Percentiles rank a stretch among this genome's conserved stretches.
Conservation (phyloP, 1,140 invertebrate species). For the Onthophagus taurus region DNA sequence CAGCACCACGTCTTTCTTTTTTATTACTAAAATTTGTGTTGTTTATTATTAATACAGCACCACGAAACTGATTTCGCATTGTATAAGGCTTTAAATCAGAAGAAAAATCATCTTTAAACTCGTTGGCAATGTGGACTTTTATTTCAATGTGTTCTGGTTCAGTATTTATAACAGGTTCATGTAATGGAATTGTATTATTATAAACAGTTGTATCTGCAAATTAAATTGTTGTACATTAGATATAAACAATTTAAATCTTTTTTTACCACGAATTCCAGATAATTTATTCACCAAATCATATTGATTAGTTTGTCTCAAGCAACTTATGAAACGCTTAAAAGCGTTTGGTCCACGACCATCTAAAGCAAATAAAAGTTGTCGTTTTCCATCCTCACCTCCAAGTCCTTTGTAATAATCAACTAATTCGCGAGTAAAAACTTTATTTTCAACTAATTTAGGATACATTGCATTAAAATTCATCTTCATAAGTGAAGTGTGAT, state of each 20-base stretch:
- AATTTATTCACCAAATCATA: neutral
- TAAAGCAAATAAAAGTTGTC: neutral
- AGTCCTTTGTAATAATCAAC: too few relatives aligned
- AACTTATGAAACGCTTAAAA: neutral
- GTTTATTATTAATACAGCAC: slow-evolving; percentile 9
- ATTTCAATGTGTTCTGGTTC: neutral
- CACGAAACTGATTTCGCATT: slow-evolving; percentile 3
- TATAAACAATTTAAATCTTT: neutral
- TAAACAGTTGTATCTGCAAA: neutral
- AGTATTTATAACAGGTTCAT: neutral
- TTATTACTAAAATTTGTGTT: neutral
- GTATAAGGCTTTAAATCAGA: neutral
- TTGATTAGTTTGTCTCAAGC: slow-evolving; percentile 4
- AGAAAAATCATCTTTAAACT: slow-evolving; percentile 2
- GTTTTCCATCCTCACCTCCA: neutral
- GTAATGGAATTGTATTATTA: neutral
- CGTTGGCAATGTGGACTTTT: neutral
- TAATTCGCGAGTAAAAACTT: too few relatives aligned
- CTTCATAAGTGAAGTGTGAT: too few relatives aligned
- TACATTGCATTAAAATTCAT: too few relatives aligned
- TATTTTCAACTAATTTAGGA: too few relatives aligned
- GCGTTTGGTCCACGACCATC: neutral
- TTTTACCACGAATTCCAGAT: slow-evolving; percentile 2
- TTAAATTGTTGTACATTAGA: neutral
- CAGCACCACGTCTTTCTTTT: neutral